Evolutionary conservation across 2,888 invertebrate genomes (phyloP).

Genomic region (Aelia acuminata): DNA sequence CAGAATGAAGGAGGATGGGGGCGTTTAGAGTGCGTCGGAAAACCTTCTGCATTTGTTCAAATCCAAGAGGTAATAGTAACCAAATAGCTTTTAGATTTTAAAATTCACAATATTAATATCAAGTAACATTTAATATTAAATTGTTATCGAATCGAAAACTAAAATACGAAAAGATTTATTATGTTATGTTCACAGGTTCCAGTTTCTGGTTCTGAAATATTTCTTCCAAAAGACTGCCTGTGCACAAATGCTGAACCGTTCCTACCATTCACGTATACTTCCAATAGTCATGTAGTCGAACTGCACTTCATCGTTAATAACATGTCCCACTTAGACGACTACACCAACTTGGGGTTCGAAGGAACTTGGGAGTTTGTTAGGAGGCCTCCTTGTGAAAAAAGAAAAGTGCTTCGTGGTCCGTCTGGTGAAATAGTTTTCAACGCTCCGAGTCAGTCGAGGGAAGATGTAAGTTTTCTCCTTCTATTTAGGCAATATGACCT

Average conservation of each 20-base stretch:
- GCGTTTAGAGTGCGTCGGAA: conserved; percentile 80
- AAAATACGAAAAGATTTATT: background rate
- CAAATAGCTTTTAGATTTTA: background rate
- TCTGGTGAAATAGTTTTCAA: conserved; percentile 82
- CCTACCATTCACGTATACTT: conserved; percentile 83
- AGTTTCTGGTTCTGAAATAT: conserved; percentile 64
- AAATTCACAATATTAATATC: background rate
- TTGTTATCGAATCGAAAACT: background rate
- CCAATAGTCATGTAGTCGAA: conserved; percentile 83
- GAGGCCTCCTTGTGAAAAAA: conserved; percentile 79
- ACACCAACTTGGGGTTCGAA: conserved; percentile 86
- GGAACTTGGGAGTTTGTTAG: conserved; percentile 86
- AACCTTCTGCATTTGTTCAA: conserved; percentile 79
- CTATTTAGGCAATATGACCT: background rate
- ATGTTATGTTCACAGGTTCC: conserved; percentile 64
- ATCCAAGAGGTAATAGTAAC: conserved; percentile 73
- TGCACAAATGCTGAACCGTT: conserved; percentile 75
- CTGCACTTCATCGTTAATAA: conserved; percentile 85
- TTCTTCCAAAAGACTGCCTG: conserved; percentile 80
- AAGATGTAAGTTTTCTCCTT: conserved; percentile 70
- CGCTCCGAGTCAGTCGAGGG: conserved; percentile 71
- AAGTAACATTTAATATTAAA: background rate
- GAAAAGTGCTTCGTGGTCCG: conserved; percentile 80
- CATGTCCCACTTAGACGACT: conserved; percentile 90
- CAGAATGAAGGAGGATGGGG: conserved; percentile 77